phyloP scores from a whole-genome alignment of 2,113 vertebrate genomes.

The Tragelaphus strepsiceros region DNA sequence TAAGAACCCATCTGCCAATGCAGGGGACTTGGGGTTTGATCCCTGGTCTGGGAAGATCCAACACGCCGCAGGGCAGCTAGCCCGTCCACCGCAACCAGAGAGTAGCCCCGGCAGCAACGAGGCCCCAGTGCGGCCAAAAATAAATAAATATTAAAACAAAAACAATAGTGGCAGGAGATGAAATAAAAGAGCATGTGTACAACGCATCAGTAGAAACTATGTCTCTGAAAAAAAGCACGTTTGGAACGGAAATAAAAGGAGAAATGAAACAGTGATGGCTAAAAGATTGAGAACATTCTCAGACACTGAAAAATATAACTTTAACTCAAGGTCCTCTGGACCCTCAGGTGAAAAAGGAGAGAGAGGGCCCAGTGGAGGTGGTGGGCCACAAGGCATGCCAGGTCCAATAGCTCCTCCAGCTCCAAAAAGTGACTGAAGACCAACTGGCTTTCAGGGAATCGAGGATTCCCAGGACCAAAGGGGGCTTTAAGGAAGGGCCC shows the following conservation, averaged over 20 bases:
- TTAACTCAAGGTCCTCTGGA: constrained; percentile 77
- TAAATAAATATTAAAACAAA: not conserved
- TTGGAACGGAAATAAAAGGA: constrained; percentile 82
- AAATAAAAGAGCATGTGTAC: not conserved
- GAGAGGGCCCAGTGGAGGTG: not conserved
- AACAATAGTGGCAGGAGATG: not conserved
- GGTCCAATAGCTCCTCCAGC: not conserved
- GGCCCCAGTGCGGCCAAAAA: not conserved
- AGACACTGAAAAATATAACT: constrained; percentile 80
- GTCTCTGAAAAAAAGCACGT: constrained; percentile 63
- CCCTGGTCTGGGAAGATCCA: not conserved
- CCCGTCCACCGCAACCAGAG: not conserved
- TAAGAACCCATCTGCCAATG: not conserved
- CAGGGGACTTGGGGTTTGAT: not conserved
- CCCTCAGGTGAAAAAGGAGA: not conserved
- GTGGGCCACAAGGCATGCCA: not conserved
- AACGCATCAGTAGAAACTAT: constrained; percentile 46
- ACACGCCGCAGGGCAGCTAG: not conserved
- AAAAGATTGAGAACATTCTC: constrained; percentile 84
- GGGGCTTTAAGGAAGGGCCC: not conserved
- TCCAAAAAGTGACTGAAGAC: not conserved
- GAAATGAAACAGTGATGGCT: constrained; percentile 85
- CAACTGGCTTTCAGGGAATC: not conserved
- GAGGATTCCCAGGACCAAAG: not conserved
- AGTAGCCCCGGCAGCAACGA: not conserved